These are phyloP conservation scores for Conchocele bisecta DNA, from an alignment of 2,888 invertebrate species.

Conservation along the genomic window DNA sequence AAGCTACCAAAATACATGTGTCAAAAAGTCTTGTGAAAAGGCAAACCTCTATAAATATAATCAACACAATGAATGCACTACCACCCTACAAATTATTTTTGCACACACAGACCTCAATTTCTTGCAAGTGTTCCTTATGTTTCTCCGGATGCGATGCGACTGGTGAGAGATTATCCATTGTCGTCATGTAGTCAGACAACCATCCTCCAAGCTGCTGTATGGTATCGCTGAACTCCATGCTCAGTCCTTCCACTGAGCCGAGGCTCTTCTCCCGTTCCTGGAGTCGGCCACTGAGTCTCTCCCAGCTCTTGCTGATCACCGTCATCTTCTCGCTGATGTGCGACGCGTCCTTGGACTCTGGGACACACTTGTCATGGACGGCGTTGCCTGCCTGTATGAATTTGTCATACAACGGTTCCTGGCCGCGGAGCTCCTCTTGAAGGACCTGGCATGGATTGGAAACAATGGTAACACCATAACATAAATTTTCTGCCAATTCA, in stretches of 20 bases:
- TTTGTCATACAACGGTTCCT: constrained; percentile 94
- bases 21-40: no score
- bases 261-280: constrained; percentile 85
- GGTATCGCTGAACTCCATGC: constrained; percentile 95
- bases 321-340: constrained; percentile 84
- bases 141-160: constrained; percentile 85
- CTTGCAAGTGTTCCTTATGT: constrained; percentile 93
- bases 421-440: constrained; percentile 96
- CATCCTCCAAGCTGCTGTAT: constrained; percentile 92
- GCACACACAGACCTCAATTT: constrained; percentile 86
- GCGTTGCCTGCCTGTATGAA: constrained; percentile 91
- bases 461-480: no score
- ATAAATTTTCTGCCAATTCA: no score
- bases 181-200: constrained; percentile 93
- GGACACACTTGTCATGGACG: constrained; percentile 87
- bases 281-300: constrained; percentile 86
- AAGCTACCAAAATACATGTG: no score
- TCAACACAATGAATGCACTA: no score
- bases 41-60: no score
- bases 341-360: constrained; percentile 80
- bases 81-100: no score
- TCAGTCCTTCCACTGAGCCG: constrained; percentile 95
- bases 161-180: constrained; percentile 90
- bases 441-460: constrained; percentile 93
- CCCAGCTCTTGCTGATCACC: constrained; percentile 89